These are phyloP conservation scores for Fundulus diaphanus DNA, from an alignment of 2,797 vertebrate species.

Conservation along the genomic window DNA sequence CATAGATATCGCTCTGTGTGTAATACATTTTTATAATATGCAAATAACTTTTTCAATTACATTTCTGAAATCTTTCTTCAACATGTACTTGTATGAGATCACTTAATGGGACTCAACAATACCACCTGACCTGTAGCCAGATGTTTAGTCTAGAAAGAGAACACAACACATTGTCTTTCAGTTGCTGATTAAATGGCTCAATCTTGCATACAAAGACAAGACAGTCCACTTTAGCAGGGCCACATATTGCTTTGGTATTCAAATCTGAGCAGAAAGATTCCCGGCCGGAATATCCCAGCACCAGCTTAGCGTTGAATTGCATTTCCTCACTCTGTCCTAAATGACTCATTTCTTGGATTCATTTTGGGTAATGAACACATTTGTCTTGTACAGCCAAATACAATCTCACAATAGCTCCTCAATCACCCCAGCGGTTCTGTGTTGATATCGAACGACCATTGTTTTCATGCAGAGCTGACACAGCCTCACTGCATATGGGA, in stretches of 20 bases:
- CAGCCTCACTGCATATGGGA: slow-evolving; percentile 48
- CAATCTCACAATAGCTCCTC: slow-evolving; percentile 70
- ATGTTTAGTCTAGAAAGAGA: slow-evolving; percentile 24
- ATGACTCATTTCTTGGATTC: slow-evolving; percentile 71
- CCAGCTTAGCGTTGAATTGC: slow-evolving; percentile 64
- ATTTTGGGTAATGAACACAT: slow-evolving; percentile 76
- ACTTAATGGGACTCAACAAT: slow-evolving; percentile 34
- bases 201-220: slow-evolving; percentile 37
- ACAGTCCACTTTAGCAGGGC: slow-evolving; percentile 14
- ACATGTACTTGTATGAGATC: slow-evolving; percentile 6
- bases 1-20: too few species aligned
- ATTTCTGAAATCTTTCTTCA: not conserved
- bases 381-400: slow-evolving; percentile 72
- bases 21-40: not conserved
- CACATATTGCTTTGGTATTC: slow-evolving; percentile 53
- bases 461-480: slow-evolving; percentile 67
- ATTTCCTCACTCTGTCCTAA: slow-evolving; percentile 60
- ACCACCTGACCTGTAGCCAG: slow-evolving; percentile 36
- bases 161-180: slow-evolving; percentile 31
- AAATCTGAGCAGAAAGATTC: slow-evolving; percentile 54
- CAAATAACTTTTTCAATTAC: not conserved
- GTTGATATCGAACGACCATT: slow-evolving; percentile 68
- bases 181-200: slow-evolving; percentile 45
- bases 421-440: slow-evolving; percentile 63
- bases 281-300: slow-evolving; percentile 51